Evolutionary conservation across 2,888 invertebrate species (phyloP), one percentile per base, ranked within the genome.

Genomic region (Acheta domesticus): DNA sequence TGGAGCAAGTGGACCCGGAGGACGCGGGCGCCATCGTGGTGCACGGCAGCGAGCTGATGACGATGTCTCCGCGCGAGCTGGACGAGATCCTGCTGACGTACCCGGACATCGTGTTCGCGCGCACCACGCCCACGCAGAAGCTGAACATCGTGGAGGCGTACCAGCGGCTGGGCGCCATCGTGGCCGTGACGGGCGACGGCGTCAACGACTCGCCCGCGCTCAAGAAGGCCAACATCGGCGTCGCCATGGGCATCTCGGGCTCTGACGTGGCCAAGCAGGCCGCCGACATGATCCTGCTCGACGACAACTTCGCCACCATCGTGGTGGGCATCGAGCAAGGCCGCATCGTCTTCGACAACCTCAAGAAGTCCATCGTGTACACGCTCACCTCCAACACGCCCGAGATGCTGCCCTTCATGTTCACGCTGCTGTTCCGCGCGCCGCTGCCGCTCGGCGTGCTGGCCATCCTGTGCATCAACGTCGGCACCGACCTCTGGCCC

Each of bases 51-150:
- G 86, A 87, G 80, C 83, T 88, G 2, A 14, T 62, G 16, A 19
- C 62, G 4, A 19, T 16, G 16, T 62, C 62, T 1, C 91, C 92
- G 82, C 93, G 93, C 20, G 86, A 92, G 80, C 84, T 92, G n/a
- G 90, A 91, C 82, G 84, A 88, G 2, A 87, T 92, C 19, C 88
- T 93, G 81, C 86, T 85, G 2, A 88, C 87, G 83, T 92, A 92
- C 84, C 85, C 89, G 12, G 94, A 95, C 86, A 92, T 94, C 48
- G 93, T 94, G 0, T 94, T 94, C 85, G 93, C 94, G 1, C 87
- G 92, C 77, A 92, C 92, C 0, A 91, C 91, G n/a, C 92, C 92
- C 0, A 91, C 92, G 16, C 92, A 92, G 84, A 92, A 92, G 83
- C 86, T 92, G 48, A 88, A 90, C 79, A 92, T 92, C 82, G 92